Percentiles rank a stretch among this genome's conserved stretches.
These are phyloP conservation scores for Vulpes vulpes DNA, from an alignment of 2,113 vertebrate genomes.

Conservation along the genomic window DNA sequence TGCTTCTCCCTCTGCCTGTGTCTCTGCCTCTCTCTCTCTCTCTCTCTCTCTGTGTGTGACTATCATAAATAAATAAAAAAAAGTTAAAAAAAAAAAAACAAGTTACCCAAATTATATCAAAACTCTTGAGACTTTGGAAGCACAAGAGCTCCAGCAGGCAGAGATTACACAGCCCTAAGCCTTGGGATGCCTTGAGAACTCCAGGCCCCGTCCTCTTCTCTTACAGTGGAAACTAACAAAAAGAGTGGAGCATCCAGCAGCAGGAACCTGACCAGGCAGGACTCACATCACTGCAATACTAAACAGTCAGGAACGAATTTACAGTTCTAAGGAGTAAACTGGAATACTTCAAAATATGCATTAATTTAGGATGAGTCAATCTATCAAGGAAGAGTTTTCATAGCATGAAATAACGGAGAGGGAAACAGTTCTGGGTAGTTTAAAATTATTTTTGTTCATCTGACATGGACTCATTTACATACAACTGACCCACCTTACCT, in stretches of 20 bases:
- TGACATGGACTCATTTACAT: background rate
- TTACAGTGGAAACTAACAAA: background rate
- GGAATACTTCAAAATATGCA: background rate
- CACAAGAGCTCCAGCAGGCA: background rate
- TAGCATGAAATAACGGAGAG: background rate
- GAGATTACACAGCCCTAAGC: background rate
- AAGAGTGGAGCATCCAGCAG: background rate
- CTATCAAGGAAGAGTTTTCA: constrained; percentile 18
- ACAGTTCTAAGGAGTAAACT: constrained; percentile 9
- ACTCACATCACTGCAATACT: background rate
- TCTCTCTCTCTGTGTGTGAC: too few species aligned
- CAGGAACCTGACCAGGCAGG: background rate
- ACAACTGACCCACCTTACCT: background rate
- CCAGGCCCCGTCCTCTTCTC: background rate
- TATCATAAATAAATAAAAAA: too few species aligned
- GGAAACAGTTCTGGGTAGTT: background rate
- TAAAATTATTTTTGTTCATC: constrained; percentile 9
- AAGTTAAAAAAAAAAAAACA: background rate
- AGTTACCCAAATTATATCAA: background rate
- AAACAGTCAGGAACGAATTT: background rate
- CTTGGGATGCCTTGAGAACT: background rate
- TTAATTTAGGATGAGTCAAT: background rate
- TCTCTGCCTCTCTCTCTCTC: too few species aligned
- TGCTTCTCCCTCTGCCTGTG: too few species aligned
- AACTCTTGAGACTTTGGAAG: background rate